Evolutionary conservation across 2,888 invertebrate genomes (phyloP).

Genomic region (Eupithecia vulgata): DNA sequence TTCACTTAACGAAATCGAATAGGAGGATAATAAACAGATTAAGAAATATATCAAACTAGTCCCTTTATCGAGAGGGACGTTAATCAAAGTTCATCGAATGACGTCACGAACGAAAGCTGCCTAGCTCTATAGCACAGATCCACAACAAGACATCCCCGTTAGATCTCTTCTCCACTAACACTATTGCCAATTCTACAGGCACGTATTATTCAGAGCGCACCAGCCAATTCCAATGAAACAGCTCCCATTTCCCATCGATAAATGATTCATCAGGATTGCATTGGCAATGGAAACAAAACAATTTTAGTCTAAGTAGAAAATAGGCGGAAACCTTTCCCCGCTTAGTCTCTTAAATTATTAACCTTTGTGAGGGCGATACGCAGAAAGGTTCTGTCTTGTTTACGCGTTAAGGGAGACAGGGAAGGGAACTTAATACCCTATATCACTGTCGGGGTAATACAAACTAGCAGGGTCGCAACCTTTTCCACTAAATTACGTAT

Average conservation of each 20-base stretch:
- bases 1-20: not conserved
- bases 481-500: slow-evolving; percentile 84
- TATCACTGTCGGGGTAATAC: slow-evolving; percentile 82
- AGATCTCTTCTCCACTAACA: slow-evolving; percentile 12
- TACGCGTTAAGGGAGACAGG: slow-evolving; percentile 81
- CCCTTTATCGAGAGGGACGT: slow-evolving; percentile 32
- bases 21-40: slow-evolving; percentile 13
- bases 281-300: slow-evolving; percentile 69
- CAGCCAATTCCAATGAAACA: slow-evolving; percentile 48
- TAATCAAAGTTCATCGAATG: slow-evolving; percentile 34
- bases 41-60: slow-evolving; percentile 21
- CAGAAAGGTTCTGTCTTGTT: slow-evolving; percentile 82
- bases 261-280: slow-evolving; percentile 64
- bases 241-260: slow-evolving; percentile 52
- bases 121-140: slow-evolving; percentile 1
- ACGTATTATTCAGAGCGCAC: slow-evolving; percentile 19
- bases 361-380: slow-evolving; percentile 79
- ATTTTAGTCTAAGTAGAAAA: slow-evolving; percentile 75
- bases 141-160: not conserved
- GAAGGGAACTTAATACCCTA: slow-evolving; percentile 82
- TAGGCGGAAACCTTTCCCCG: slow-evolving; percentile 69
- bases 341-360: slow-evolving; percentile 82
- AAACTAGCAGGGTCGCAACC: slow-evolving; percentile 82
- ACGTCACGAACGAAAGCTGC: slow-evolving; percentile 23
- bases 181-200: slow-evolving; percentile 13